A percentile compares a stretch with the other conserved stretches of the same genome.
Conservation (phyloP, 1,140 invertebrate genomes). For the Hypsibius dujardini region DNA sequence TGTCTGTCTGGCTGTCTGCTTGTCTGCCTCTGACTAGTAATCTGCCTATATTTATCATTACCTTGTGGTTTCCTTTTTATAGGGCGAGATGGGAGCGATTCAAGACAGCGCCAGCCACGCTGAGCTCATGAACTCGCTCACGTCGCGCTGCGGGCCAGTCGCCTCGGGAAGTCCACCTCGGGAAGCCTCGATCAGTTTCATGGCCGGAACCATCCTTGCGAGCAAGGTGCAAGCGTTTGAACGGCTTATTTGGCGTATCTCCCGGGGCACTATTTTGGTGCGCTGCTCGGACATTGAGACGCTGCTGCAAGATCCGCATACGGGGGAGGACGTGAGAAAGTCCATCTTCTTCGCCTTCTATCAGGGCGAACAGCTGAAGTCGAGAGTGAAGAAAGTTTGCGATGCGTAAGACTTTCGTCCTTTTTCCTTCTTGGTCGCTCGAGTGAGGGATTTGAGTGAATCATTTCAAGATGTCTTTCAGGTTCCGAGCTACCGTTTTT, state of each 20-base stretch:
- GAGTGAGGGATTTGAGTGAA: no score
- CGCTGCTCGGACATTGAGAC: constrained; percentile 25
- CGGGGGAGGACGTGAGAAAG: constrained; percentile 29
- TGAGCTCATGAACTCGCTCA: no score
- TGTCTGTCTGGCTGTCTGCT: no score
- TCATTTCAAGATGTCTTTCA: constrained; percentile 32
- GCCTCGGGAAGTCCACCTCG: no score
- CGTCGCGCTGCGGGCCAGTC: no score
- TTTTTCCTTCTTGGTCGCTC: constrained; percentile 18
- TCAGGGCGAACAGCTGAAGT: constrained; percentile 38
- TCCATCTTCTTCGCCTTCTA: constrained; percentile 39
- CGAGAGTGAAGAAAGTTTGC: constrained; percentile 37
- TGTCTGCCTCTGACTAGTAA: no score
- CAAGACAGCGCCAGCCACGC: no score
- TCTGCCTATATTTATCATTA: no score
- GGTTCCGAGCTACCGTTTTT: constrained; percentile 91
- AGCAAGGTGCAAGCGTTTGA: constrained; percentile 25
- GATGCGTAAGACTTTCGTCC: constrained; percentile 30
- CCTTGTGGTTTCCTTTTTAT: no score
- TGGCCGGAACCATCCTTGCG: constrained; percentile 25
- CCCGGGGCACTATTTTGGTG: constrained; percentile 26
- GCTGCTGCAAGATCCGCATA: constrained; percentile 22
- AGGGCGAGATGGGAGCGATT: background rate
- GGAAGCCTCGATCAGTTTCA: constrained; percentile 23
- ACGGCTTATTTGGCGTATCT: constrained; percentile 27